Evolutionary conservation across 2,797 vertebrate species (phyloP), one percentile per base, ranked within the genome.

Genomic region (Phrynocephalus vlangalii): DNA sequence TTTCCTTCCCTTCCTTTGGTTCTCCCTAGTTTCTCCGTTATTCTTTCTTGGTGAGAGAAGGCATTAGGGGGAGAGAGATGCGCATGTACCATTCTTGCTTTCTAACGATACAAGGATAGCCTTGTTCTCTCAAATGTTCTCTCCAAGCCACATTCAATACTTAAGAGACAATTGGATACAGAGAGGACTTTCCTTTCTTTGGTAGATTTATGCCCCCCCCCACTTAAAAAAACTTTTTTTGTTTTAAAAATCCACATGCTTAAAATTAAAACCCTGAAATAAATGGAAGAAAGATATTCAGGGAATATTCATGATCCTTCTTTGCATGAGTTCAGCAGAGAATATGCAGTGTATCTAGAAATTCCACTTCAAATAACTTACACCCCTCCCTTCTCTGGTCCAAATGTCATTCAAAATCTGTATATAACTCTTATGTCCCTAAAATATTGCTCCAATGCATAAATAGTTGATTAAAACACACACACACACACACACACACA

Each of bases 101-200:
- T 83, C 92, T 80, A 60, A 6, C 84, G 88, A 92, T 90, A 90
- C 92, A 92, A 92, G 91, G 90, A 90, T 94, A 90, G 86, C 90
- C 92, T 91, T 66, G 8, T 87, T 90, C 85, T 28, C 89, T 90
- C 1, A 38, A 89, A 92, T 91, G 91, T 91, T 91, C 91, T 91
- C 87, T 92, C 91, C 90, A 87, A 56, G 88, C 91, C 85, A 79
- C 2, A 1, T 4, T 83, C 81, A 60, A 20, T 10, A 79, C 5
- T 10, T 3, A 84, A 86, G 87, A 92, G 91, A 89, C 92, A 93
- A 92, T 83, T 75, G 90, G 92, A 78, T 82, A 86, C 2, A 0
- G 83, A 88, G 68, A 79, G 71, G 72, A 85, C 75, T 78, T 79
- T 52, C 60, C 1, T 28, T 33, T 72, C 15, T 50, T 71, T 28